Conservation (phyloP, 2,113 vertebrate species). For the Rhinogobius similis region DNA sequence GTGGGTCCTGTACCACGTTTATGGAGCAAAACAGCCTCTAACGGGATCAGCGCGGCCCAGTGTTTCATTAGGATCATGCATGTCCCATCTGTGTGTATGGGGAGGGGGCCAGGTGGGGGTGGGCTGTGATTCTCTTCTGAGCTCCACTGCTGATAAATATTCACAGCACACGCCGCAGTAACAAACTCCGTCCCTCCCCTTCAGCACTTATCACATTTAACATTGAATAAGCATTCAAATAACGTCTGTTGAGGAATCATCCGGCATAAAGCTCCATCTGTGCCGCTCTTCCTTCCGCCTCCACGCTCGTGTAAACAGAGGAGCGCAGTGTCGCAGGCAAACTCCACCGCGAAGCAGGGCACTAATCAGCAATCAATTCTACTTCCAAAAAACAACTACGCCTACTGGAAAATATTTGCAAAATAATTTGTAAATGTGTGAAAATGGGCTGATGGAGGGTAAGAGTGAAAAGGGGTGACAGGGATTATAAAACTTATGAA, state of each 20-base stretch:
- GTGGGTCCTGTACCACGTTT: conserved; percentile 56
- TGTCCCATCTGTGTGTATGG: conserved; percentile 1
- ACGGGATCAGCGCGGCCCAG: conserved; percentile 71
- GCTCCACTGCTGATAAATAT: conserved; percentile 47
- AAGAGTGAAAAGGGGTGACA: background rate
- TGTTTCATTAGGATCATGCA: conserved; percentile 15
- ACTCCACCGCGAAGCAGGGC: conserved; percentile 41
- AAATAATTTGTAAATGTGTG: conserved; percentile 42
- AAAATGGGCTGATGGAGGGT: conserved; percentile 18
- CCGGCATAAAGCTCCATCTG: conserved; percentile 72
- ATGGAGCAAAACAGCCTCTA: conserved; percentile 55
- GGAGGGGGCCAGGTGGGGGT: conserved; percentile 13
- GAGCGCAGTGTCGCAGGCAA: conserved; percentile 36
- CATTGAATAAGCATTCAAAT: conserved; percentile 71
- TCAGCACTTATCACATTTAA: conserved; percentile 62
- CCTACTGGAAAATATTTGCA: conserved; percentile 49
- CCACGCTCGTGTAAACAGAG: conserved; percentile 44
- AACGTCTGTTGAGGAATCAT: conserved; percentile 69
- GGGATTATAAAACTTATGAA: background rate
- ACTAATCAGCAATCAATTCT: conserved; percentile 66
- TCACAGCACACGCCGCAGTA: conserved; percentile 52
- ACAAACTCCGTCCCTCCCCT: conserved; percentile 47
- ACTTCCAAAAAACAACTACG: conserved; percentile 20
- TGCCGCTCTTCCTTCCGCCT: conserved; percentile 46
- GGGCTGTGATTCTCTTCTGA: background rate